These are phyloP conservation scores for Siniperca scherzeri DNA, from an alignment of 2,797 vertebrate species.

Conservation along the genomic window DNA sequence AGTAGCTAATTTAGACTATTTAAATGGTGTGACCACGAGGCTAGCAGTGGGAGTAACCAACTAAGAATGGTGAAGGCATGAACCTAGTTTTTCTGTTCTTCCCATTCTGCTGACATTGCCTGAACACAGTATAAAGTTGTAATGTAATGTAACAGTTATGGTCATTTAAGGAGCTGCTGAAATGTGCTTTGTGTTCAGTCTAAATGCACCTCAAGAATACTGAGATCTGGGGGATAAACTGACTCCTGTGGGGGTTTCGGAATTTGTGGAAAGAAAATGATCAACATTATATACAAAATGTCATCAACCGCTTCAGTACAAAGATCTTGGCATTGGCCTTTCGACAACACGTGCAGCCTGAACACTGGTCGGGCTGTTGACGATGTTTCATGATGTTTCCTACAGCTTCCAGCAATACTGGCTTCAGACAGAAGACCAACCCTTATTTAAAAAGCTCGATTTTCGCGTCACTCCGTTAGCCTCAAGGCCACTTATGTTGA, in stretches of 20 bases:
- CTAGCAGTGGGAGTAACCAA: not conserved
- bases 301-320: constrained; percentile 14
- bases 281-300: constrained; percentile 25
- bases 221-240: too few species aligned
- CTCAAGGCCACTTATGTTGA: constrained; percentile 29
- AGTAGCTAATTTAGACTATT: too few species aligned
- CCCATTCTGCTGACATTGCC: too few species aligned
- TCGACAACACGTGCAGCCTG: not conserved
- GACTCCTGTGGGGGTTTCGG: not conserved
- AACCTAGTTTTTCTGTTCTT: too few species aligned
- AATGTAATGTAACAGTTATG: too few species aligned
- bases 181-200: not conserved
- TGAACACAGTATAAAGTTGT: not conserved
- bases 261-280: not conserved
- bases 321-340: constrained; percentile 28
- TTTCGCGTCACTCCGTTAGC: not conserved
- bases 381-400: not conserved
- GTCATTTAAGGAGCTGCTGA: not conserved
- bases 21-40: not conserved
- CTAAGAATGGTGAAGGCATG: not conserved
- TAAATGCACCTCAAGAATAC: not conserved
- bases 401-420: not conserved
- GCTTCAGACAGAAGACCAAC: not conserved
- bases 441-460: not conserved
- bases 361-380: not conserved